Conservation (phyloP, 1,140 invertebrate genomes). For the Sycobia sp. region DNA sequence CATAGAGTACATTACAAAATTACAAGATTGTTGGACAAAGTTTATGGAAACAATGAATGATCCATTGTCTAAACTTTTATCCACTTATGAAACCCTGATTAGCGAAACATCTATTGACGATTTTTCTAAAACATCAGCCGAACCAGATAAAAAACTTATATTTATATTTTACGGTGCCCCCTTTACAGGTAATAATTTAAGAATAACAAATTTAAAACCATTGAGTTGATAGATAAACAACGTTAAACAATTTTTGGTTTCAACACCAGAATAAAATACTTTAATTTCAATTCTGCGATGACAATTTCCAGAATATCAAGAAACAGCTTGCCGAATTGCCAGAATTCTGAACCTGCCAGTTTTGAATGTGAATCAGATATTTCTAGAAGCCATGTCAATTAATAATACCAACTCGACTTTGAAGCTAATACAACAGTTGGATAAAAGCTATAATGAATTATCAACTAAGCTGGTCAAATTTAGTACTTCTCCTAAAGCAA, state of each 20-base stretch:
- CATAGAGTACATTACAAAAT: conserved; percentile 43
- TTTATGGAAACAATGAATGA: conserved; percentile 42
- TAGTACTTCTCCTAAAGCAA: too few species aligned
- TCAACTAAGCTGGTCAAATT: neutral
- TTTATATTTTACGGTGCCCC: conserved; percentile 52
- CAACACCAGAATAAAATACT: too few species aligned
- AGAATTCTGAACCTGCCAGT: conserved; percentile 39
- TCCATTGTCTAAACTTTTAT: conserved; percentile 44
- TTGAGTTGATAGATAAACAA: too few species aligned
- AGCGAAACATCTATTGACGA: neutral
- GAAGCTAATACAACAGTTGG: too few species aligned
- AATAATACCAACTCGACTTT: too few species aligned
- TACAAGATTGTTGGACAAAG: conserved; percentile 34
- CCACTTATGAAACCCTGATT: conserved; percentile 37
- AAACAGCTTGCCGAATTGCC: conserved; percentile 43
- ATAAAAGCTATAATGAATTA: conserved; percentile 31
- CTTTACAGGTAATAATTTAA: conserved; percentile 44
- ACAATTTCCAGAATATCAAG: conserved; percentile 43
- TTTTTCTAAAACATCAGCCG: neutral
- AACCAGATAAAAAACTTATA: conserved; percentile 34
- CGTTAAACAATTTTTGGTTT: too few species aligned
- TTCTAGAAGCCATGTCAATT: conserved; percentile 42
- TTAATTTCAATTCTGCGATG: neutral
- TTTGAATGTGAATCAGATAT: conserved; percentile 41
- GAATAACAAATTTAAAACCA: neutral